Evolutionary conservation across 2,888 invertebrate genomes (phyloP), one percentile per base, ranked within the genome.

Genomic region (Hoplodrina blanda): DNA sequence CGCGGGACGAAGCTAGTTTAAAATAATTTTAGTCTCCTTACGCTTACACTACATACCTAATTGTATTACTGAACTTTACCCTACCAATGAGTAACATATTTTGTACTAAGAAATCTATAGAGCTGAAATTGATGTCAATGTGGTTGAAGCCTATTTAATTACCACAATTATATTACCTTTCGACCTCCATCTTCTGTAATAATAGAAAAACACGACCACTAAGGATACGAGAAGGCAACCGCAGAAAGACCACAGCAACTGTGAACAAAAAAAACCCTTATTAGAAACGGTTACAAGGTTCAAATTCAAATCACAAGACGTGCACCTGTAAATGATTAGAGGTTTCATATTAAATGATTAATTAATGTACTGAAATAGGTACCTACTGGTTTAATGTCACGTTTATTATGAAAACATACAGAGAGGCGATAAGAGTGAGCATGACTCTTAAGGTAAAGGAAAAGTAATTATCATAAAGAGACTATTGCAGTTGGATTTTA

Each of bases 151-250:
- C 2, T 41, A 3, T 13, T 41, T 13, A 11, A 41, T 19, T 19
- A 59, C 41, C 17, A 53, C 0, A 53, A 54, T 15, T 20, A 17
- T 37, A 44, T 92, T 89, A 97, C 97, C 94, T 96, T 96, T 93
- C 87, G 93, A 86, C 81, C 93, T 87, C 96, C 94, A 95, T 96
- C 96, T 89, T 91, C 91, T 91, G 88, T 96, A 93, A 91, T 94
- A 93, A 91, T 96, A 92, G 93, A 96, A 92, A 89, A 94, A 96
- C 88, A 97, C 88, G 78, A 96, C 92, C 71, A 96, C 88, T 33
- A 95, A 70, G 2, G 95, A 93, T 50, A 96, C 94, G 57, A 96
- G 84, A 2, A 96, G 72, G 73, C 96, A 96, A 7, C 95, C 96
- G 81, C 94, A 94, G 70, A 96, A 91, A 0, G 96, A 95, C 94